phyloP scores from a whole-genome alignment of 92 coral and sea anemone genomes.

The Zoanthus sociatus region DNA sequence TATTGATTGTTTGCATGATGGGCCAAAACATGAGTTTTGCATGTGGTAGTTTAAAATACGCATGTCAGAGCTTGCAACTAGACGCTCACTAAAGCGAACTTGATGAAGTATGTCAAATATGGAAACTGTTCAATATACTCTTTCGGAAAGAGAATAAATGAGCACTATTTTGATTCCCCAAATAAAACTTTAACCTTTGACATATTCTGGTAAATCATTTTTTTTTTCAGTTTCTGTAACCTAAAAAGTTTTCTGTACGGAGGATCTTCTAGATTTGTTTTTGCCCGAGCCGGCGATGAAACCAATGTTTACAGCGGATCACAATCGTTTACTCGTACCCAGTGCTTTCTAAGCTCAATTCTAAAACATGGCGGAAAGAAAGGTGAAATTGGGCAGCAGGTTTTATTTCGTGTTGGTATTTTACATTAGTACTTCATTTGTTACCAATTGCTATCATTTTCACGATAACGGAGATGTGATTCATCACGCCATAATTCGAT shows the following conservation, averaged over 20 bases:
- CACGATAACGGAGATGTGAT: slow-evolving; percentile 82
- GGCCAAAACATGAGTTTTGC: too few relatives aligned
- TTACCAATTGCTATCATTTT: slow-evolving; percentile 44
- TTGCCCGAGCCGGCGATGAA: slow-evolving; percentile 1
- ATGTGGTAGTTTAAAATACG: too few relatives aligned
- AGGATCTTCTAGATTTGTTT: too few relatives aligned
- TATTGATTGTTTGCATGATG: background rate
- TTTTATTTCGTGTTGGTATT: slow-evolving; percentile 46
- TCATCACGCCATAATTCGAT: slow-evolving; percentile 71
- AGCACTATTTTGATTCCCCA: too few relatives aligned
- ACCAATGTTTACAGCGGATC: slow-evolving; percentile 12
- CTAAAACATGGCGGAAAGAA: slow-evolving; percentile 67
- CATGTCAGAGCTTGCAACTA: background rate
- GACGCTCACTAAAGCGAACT: background rate
- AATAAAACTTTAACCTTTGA: too few relatives aligned
- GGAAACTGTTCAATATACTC: too few relatives aligned
- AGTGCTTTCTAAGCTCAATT: background rate
- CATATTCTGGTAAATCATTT: too few relatives aligned
- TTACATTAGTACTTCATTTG: slow-evolving; percentile 16
- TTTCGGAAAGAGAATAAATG: too few relatives aligned
- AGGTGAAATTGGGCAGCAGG: background rate
- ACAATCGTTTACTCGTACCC: background rate
- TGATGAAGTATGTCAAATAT: background rate
- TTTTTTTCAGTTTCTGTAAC: too few relatives aligned
- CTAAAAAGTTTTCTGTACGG: too few relatives aligned